Evolutionary conservation across 2,888 invertebrate species (phyloP).

Genomic region (Lasioglossum zephyrum): DNA sequence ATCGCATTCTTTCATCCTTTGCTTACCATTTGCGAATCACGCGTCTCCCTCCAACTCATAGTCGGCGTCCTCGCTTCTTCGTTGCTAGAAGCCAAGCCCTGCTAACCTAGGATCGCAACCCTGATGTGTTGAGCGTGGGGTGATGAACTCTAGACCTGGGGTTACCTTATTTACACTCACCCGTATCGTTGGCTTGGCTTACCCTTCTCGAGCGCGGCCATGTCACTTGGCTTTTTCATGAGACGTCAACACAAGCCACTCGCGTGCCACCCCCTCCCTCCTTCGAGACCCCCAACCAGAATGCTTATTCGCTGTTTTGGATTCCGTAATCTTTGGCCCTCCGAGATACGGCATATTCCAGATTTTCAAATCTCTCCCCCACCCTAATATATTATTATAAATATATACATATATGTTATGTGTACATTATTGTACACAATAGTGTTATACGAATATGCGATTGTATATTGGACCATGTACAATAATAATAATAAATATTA

Average conservation of each 20-base stretch:
- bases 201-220: conserved; percentile 54
- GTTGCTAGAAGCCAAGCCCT: conserved; percentile 42
- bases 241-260: conserved; percentile 45
- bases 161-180: conserved; percentile 73
- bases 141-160: conserved; percentile 68
- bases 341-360: background rate
- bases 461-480: too few relatives aligned
- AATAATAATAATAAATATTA: too few relatives aligned
- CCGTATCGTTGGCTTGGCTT: conserved; percentile 64
- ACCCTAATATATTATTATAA: too few relatives aligned
- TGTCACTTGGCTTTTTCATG: conserved; percentile 63
- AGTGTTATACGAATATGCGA: too few relatives aligned
- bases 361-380: background rate
- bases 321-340: conserved; percentile 16
- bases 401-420: too few relatives aligned
- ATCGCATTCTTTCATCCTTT: conserved; percentile 24
- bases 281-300: background rate
- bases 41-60: conserved; percentile 8
- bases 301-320: background rate
- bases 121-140: conserved; percentile 62
- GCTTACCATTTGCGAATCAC: conserved; percentile 7
- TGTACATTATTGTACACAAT: too few relatives aligned
- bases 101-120: conserved; percentile 70
- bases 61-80: conserved; percentile 40
- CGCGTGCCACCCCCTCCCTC: conserved; percentile 6